Conservation (phyloP, 2,797 vertebrate genomes). For the Pygocentrus nattereri region DNA sequence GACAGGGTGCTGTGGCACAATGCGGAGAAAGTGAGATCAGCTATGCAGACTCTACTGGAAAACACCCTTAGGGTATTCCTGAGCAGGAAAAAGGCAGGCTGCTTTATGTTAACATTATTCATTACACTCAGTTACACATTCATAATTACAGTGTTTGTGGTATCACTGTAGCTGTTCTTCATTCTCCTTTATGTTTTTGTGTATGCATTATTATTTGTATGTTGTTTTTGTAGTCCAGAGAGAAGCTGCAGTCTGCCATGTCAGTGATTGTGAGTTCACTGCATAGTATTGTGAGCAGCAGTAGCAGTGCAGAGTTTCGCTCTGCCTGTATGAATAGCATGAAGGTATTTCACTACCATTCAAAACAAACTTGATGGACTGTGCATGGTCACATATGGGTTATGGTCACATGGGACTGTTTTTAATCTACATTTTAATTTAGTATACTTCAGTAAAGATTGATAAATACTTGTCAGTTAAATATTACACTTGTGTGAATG, state of each 20-base stretch:
- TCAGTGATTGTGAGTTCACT: conserved; percentile 74
- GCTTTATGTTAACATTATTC: background rate
- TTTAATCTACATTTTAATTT: background rate
- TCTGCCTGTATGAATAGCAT: conserved; percentile 75
- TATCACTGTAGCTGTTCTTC: background rate
- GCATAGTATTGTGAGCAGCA: conserved; percentile 75
- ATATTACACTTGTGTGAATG: background rate
- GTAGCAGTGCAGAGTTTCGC: conserved; percentile 78
- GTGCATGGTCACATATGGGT: background rate
- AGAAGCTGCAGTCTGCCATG: conserved; percentile 67
- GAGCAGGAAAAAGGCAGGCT: conserved; percentile 48
- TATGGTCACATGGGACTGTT: background rate
- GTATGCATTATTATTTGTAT: conserved; percentile 1
- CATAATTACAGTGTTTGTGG: background rate
- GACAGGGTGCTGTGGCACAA: conserved; percentile 55
- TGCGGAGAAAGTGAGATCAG: conserved; percentile 44
- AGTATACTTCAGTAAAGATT: background rate
- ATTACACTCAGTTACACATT: background rate
- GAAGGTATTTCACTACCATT: conserved; percentile 69
- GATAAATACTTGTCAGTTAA: background rate
- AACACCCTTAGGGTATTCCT: conserved; percentile 43
- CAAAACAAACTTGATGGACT: background rate
- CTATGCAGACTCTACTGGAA: conserved; percentile 46
- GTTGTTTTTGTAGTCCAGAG: conserved; percentile 65
- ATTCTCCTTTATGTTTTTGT: background rate